These are phyloP conservation scores for Oscheius sp. DNA, from an alignment of 2,888 invertebrate species.

Conservation along the genomic window DNA sequence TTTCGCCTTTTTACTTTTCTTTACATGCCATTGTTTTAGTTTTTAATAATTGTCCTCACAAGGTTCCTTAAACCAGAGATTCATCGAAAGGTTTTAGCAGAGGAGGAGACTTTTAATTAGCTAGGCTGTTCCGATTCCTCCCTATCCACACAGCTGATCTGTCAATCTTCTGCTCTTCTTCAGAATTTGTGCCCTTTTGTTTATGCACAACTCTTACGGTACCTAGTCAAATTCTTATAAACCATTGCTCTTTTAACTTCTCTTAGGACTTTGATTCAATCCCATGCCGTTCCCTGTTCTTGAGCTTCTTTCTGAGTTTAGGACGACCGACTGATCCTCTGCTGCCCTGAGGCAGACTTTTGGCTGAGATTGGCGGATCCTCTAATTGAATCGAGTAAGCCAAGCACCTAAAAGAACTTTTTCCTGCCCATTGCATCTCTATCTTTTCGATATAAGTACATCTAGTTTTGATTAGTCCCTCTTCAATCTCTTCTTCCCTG, in stretches of 20 bases:
- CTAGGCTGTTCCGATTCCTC: neutral
- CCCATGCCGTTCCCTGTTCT: neutral
- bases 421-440: slow-evolving; percentile 15
- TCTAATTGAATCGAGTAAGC: slow-evolving; percentile 36
- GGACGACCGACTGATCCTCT: slow-evolving; percentile 11
- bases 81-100: no score
- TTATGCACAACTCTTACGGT: no score
- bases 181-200: no score
- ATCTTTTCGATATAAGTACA: slow-evolving; percentile 11
- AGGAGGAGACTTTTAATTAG: neutral
- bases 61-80: no score
- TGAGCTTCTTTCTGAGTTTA: neutral
- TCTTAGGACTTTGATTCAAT: neutral
- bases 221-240: no score
- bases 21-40: no score
- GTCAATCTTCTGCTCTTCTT: neutral
- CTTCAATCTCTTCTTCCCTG: neutral
- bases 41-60: no score
- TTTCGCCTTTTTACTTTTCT: no score
- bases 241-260: neutral
- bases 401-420: slow-evolving; percentile 35
- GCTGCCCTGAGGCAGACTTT: slow-evolving; percentile 34
- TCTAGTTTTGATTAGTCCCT: neutral
- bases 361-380: slow-evolving; percentile 36
- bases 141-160: neutral